These are phyloP conservation scores for Neuroterus valhalla DNA, from an alignment of 1,140 invertebrate genomes.

Conservation along the genomic window DNA sequence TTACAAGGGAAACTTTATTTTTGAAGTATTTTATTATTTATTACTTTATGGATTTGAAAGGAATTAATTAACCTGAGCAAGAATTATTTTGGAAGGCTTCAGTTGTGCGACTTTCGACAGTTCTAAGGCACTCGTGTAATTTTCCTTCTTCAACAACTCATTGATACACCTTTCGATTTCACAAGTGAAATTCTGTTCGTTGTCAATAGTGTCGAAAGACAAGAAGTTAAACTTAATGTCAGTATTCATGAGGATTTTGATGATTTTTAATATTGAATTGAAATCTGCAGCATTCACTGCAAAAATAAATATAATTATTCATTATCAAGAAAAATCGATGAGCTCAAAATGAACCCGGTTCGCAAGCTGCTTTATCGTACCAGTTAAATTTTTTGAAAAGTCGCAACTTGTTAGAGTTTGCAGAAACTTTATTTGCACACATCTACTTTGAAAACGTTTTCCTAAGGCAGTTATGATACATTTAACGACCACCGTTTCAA, in stretches of 20 bases:
- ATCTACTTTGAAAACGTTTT: constrained; percentile 75
- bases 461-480: constrained; percentile 76
- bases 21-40: not conserved
- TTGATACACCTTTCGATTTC: constrained; percentile 75
- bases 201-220: constrained; percentile 59
- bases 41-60: not conserved
- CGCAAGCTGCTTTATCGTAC: too few relatives aligned
- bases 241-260: constrained; percentile 71
- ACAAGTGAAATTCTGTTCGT: constrained; percentile 55
- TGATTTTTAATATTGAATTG: constrained; percentile 72
- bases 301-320: constrained; percentile 37
- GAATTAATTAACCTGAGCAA: constrained; percentile 59
- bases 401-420: constrained; percentile 72
- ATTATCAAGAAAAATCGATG: not conserved
- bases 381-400: constrained; percentile 76
- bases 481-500: constrained; percentile 75
- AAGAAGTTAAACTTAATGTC: constrained; percentile 63
- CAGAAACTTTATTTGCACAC: constrained; percentile 77
- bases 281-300: constrained; percentile 75
- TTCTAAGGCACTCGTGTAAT: constrained; percentile 77
- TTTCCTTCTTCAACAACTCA: constrained; percentile 70
- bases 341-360: constrained; percentile 9
- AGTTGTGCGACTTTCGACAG: constrained; percentile 75
- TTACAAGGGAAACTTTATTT: too few relatives aligned
- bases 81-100: constrained; percentile 62